Evolutionary conservation across 2,797 vertebrate species (phyloP).

Genomic region (Anguilla pacifica): DNA sequence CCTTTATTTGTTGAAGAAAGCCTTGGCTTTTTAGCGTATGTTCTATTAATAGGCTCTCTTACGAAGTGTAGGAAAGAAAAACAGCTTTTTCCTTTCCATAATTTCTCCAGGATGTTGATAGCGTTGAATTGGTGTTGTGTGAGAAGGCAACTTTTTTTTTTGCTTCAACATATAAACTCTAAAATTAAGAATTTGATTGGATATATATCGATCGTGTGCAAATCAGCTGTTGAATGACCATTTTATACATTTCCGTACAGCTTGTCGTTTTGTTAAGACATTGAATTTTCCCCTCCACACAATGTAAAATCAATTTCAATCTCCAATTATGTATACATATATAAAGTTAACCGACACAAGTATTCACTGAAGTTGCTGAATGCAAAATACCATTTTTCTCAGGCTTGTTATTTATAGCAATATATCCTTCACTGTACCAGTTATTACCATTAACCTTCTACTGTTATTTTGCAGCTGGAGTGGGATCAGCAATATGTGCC

Average conservation of each 20-base stretch:
- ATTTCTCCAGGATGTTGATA: not conserved
- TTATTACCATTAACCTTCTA: no score
- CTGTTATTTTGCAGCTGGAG: no score
- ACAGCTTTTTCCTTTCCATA: not conserved
- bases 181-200: not conserved
- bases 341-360: not conserved
- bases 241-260: not conserved
- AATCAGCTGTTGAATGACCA: not conserved
- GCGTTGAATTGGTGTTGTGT: no score
- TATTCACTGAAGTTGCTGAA: not conserved
- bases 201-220: not conserved
- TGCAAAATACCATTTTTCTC: not conserved
- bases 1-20: conserved; percentile 8
- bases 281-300: not conserved
- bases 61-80: no score
- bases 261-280: not conserved
- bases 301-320: not conserved
- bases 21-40: conserved; percentile 8
- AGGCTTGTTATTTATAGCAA: not conserved
- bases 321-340: not conserved
- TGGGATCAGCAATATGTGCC: no score
- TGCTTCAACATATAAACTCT: no score
- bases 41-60: no score
- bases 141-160: no score
- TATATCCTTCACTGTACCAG: no score